Evolutionary conservation across 2,888 invertebrate genomes (phyloP).

Genomic region (Campaea margaritaria): DNA sequence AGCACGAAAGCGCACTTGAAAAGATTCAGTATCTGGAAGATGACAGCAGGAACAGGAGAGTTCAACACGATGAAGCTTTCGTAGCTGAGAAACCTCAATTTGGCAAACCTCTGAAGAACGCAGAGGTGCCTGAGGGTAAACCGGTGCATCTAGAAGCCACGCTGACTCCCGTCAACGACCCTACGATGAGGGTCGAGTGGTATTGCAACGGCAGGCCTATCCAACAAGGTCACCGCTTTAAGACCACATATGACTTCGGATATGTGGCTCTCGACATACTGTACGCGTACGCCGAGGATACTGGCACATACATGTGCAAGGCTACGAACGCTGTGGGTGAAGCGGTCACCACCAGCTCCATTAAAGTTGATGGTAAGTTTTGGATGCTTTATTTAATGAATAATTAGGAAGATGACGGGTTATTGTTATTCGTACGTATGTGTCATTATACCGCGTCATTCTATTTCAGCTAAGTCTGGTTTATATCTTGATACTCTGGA

Average conservation of each 20-base stretch:
- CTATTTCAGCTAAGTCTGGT: slow-evolving; percentile 89
- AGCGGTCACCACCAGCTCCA: slow-evolving; percentile 96
- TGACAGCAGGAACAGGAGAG: slow-evolving; percentile 90
- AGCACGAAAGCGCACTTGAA: slow-evolving; percentile 96
- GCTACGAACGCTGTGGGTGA: slow-evolving; percentile 98
- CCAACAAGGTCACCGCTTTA: slow-evolving; percentile 97
- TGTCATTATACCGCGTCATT: neutral
- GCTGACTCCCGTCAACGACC: slow-evolving; percentile 98
- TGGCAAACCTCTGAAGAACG: slow-evolving; percentile 94
- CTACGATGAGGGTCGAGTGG: slow-evolving; percentile 99
- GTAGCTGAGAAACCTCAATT: slow-evolving; percentile 95
- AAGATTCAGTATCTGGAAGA: slow-evolving; percentile 97
- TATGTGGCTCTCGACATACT: slow-evolving; percentile 98
- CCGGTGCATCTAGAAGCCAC: slow-evolving; percentile 97
- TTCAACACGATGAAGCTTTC: slow-evolving; percentile 89
- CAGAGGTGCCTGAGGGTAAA: slow-evolving; percentile 93
- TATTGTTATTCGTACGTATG: no score
- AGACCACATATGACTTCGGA: slow-evolving; percentile 98
- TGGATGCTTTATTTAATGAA: slow-evolving; percentile 8
- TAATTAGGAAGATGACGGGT: no score
- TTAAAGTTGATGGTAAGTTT: slow-evolving; percentile 91
- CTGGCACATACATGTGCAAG: slow-evolving; percentile 98
- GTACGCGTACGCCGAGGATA: slow-evolving; percentile 98
- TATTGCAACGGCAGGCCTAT: slow-evolving; percentile 97
- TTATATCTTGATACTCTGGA: slow-evolving; percentile 95